phyloP scores from a whole-genome alignment of 2,888 invertebrate genomes.

The Chymomyza procnemis region DNA sequence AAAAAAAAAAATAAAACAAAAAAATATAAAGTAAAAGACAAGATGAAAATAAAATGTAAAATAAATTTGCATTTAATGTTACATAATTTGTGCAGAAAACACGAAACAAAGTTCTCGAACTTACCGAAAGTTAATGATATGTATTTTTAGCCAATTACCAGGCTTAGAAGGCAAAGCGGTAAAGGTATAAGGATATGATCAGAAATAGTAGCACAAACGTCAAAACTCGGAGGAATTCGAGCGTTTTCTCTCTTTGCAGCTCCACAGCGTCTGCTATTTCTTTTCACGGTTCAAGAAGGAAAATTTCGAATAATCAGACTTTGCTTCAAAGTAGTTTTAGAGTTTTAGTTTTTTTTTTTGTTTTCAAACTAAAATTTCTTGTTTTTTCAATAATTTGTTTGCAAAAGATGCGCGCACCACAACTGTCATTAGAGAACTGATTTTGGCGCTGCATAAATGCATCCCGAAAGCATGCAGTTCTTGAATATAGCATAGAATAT shows the following conservation, averaged over 20 bases:
- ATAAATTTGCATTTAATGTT: conserved; percentile 45
- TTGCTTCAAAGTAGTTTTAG: background rate
- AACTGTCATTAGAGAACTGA: conserved; percentile 48
- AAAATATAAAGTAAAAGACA: conserved; percentile 17
- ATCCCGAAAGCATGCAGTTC: background rate
- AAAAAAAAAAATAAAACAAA: no score
- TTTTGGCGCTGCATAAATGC: conserved; percentile 16
- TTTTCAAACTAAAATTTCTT: background rate
- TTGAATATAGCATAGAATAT: background rate
- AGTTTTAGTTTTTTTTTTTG: background rate
- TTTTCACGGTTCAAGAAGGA: conserved; percentile 45
- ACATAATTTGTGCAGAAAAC: background rate
- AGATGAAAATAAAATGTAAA: conserved; percentile 31
- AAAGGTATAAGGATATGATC: conserved; percentile 77
- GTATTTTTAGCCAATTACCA: conserved; percentile 20
- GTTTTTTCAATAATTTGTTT: background rate
- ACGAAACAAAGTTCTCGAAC: conserved; percentile 8
- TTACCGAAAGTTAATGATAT: conserved; percentile 39
- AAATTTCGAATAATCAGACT: conserved; percentile 5
- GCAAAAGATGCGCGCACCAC: conserved; percentile 42
- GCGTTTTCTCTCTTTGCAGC: conserved; percentile 77
- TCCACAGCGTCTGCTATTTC: conserved; percentile 76
- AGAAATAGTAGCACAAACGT: conserved; percentile 77
- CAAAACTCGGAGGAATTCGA: conserved; percentile 77
- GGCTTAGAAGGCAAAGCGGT: conserved; percentile 76